phyloP scores from a whole-genome alignment of 2,797 vertebrate genomes.

The Lepidocolaptes lacrymiger region DNA sequence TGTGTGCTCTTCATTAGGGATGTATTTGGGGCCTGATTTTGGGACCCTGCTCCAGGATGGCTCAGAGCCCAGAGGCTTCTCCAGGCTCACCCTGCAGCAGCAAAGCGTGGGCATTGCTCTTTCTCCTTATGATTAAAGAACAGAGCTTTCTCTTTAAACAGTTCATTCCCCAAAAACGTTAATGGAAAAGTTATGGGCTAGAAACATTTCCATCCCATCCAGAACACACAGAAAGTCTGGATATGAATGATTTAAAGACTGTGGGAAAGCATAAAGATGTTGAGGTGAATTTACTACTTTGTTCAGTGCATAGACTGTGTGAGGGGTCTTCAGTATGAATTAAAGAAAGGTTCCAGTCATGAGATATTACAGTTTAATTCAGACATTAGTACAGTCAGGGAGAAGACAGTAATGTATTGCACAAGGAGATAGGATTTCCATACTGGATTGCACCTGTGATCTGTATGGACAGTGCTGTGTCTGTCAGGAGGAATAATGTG shows the following conservation, averaged over 20 bases:
- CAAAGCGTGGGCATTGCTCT: not conserved
- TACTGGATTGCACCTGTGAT: not conserved
- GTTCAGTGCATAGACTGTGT: constrained; percentile 11
- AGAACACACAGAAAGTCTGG: constrained; percentile 9
- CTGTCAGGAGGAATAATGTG: not conserved
- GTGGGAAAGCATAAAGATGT: constrained; percentile 29
- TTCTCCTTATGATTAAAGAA: not conserved
- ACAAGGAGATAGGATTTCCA: not conserved
- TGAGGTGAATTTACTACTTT: constrained; percentile 58
- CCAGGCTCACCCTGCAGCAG: not conserved
- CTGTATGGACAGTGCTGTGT: not conserved
- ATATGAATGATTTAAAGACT: constrained; percentile 59
- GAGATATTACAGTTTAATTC: constrained; percentile 38
- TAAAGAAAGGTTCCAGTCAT: constrained; percentile 28
- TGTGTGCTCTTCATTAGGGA: not conserved
- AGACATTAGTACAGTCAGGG: not conserved
- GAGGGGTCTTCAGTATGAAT: constrained; percentile 40
- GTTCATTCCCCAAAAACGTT: not conserved
- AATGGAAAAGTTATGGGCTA: constrained; percentile 19
- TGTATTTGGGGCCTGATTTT: not conserved
- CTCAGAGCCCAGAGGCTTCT: not conserved
- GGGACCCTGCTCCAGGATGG: not conserved
- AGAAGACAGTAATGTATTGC: constrained; percentile 3
- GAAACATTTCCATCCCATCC: not conserved
- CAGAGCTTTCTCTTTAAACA: not conserved